Evolutionary conservation across 1,140 invertebrate genomes (phyloP).

Genomic region (Ceratosolen solmsi): DNA sequence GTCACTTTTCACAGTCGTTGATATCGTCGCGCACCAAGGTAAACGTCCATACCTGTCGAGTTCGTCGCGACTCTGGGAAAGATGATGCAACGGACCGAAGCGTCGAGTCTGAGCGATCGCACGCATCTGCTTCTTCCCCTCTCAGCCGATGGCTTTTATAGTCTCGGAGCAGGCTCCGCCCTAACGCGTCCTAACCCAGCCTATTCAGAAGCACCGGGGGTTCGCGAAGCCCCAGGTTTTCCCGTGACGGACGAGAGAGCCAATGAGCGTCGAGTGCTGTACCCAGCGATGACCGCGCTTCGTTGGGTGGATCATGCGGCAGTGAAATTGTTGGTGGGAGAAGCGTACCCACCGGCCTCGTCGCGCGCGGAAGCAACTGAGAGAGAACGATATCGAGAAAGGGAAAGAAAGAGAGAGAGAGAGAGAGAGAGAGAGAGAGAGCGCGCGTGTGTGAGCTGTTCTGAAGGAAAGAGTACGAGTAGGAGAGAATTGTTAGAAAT

Average conservation of each 20-base stretch:
- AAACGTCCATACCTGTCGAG: background rate
- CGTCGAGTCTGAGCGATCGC: conserved; percentile 50
- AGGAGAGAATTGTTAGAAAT: no score
- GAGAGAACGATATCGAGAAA: background rate
- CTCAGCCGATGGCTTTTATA: conserved; percentile 51
- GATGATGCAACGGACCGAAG: conserved; percentile 29
- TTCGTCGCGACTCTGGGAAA: background rate
- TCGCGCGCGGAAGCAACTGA: background rate
- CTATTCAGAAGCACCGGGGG: background rate
- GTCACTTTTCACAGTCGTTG: background rate
- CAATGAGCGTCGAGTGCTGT: background rate
- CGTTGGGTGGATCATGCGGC: background rate
- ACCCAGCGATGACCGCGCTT: background rate
- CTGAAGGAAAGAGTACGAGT: no score
- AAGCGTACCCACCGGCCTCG: background rate
- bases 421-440: no score
- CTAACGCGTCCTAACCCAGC: conserved; percentile 1
- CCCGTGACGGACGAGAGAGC: background rate
- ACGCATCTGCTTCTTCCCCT: conserved; percentile 53
- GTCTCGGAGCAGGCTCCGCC: conserved; percentile 42
- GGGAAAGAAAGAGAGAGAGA: no score
- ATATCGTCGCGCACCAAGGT: background rate
- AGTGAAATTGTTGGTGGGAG: background rate
- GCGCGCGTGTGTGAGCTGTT: no score
- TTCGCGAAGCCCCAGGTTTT: background rate